Evolutionary conservation across 2,888 invertebrate species (phyloP).

Genomic region (Lepidocyrtoides sp.): DNA sequence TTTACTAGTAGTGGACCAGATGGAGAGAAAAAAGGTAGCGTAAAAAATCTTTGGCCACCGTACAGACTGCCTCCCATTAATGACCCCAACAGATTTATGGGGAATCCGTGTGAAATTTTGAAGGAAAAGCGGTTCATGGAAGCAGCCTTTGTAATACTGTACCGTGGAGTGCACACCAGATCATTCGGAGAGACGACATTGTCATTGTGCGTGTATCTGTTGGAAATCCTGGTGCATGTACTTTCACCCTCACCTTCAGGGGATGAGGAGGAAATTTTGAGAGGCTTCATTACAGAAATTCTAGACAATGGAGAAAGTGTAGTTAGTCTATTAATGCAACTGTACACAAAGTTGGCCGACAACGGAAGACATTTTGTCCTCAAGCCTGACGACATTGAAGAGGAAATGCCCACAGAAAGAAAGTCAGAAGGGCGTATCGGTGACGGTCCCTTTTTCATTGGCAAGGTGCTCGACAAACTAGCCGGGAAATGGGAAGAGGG

Average conservation of each 20-base stretch:
- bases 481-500: too few species aligned
- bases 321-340: constrained; percentile 71
- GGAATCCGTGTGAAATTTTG: too few species aligned
- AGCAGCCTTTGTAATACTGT: constrained; percentile 93
- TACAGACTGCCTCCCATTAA: constrained; percentile 91
- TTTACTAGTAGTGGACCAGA: too few species aligned
- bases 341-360: constrained; percentile 65
- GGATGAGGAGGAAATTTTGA: constrained; percentile 19
- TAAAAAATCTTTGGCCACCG: constrained; percentile 95
- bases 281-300: constrained; percentile 38
- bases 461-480: constrained; percentile 92
- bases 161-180: constrained; percentile 92
- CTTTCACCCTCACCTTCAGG: background rate
- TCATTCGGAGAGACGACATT: constrained; percentile 95
- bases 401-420: constrained; percentile 32
- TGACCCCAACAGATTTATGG: constrained; percentile 90
- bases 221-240: constrained; percentile 89
- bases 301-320: constrained; percentile 66
- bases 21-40: too few species aligned
- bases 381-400: constrained; percentile 19
- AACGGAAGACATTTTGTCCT: background rate
- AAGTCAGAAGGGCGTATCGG: constrained; percentile 87
- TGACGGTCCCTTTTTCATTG: constrained; percentile 96
- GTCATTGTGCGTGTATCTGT: constrained; percentile 94
- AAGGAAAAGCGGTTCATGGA: constrained; percentile 91